Evolutionary conservation across 2,797 vertebrate genomes (phyloP).

Genomic region (Sciurus carolinensis): DNA sequence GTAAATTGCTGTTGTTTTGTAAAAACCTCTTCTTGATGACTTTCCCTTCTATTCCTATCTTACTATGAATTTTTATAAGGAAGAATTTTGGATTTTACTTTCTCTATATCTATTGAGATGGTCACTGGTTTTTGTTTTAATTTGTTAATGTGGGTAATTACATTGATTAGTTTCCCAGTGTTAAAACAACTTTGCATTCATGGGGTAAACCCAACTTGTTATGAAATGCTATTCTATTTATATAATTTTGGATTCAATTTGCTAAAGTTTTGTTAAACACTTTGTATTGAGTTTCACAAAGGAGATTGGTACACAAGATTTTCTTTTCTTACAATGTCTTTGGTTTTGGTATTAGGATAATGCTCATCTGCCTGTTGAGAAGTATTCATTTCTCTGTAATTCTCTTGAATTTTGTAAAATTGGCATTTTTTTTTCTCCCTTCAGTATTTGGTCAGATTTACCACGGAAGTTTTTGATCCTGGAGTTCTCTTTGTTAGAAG

Average conservation of each 20-base stretch:
- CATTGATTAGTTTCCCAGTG: neutral
- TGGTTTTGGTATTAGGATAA: neutral
- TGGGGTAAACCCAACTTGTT: neutral
- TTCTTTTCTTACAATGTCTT: neutral
- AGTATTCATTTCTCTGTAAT: neutral
- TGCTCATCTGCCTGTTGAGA: neutral
- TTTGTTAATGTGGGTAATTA: neutral
- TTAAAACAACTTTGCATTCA: neutral
- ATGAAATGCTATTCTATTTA: neutral
- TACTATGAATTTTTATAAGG: neutral
- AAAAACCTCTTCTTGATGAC: neutral
- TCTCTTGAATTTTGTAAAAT: neutral
- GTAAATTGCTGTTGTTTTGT: neutral
- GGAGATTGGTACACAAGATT: neutral
- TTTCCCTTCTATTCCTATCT: neutral
- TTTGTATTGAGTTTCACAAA: neutral
- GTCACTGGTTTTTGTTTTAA: neutral
- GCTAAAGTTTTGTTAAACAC: neutral
- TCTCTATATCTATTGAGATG: neutral
- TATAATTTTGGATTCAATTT: neutral
- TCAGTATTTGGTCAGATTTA: neutral
- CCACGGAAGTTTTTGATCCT: neutral
- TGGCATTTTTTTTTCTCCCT: slow-evolving; percentile 5
- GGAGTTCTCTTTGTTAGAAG: neutral
- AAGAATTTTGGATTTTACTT: neutral